phyloP scores from a whole-genome alignment of 1,140 invertebrate species.

The Drosophila pandora region DNA sequence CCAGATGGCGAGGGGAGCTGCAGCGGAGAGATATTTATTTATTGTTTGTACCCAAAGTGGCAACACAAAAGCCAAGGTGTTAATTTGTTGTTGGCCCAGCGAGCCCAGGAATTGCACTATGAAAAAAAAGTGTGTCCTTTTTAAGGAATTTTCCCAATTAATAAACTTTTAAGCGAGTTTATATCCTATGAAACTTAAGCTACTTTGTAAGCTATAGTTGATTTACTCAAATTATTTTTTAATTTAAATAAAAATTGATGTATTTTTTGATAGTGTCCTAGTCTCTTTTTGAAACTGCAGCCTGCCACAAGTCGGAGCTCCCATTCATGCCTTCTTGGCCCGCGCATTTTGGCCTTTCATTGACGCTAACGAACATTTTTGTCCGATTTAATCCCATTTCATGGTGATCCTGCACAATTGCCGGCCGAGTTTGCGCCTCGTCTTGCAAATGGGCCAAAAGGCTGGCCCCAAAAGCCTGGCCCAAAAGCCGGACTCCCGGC shows the following conservation, averaged over 20 bases:
- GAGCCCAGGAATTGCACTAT: slow-evolving; percentile 11
- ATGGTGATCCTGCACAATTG: slow-evolving; percentile 82
- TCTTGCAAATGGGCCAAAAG: slow-evolving; percentile 14
- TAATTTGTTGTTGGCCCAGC: slow-evolving; percentile 71
- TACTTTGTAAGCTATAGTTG: neutral
- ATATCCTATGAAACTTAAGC: neutral
- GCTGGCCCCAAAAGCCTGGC: slow-evolving; percentile 16
- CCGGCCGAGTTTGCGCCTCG: slow-evolving; percentile 42
- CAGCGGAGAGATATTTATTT: slow-evolving; percentile 77
- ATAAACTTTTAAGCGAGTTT: no score
- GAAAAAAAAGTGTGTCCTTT: neutral
- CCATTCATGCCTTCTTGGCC: slow-evolving; percentile 69
- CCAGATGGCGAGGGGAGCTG: neutral
- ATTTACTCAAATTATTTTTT: neutral
- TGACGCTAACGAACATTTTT: slow-evolving; percentile 82
- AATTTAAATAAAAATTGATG: neutral
- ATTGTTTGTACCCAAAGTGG: slow-evolving; percentile 82
- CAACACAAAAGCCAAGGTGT: slow-evolving; percentile 81
- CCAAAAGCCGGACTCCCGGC: slow-evolving; percentile 33
- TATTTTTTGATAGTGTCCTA: slow-evolving; percentile 20
- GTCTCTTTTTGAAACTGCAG: slow-evolving; percentile 23
- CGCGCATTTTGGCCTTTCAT: slow-evolving; percentile 74
- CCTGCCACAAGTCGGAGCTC: slow-evolving; percentile 38
- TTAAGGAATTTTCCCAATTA: neutral
- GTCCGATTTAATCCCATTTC: slow-evolving; percentile 82